Conservation (phyloP, 2,113 vertebrate species). For the Etheostoma cragini region DNA sequence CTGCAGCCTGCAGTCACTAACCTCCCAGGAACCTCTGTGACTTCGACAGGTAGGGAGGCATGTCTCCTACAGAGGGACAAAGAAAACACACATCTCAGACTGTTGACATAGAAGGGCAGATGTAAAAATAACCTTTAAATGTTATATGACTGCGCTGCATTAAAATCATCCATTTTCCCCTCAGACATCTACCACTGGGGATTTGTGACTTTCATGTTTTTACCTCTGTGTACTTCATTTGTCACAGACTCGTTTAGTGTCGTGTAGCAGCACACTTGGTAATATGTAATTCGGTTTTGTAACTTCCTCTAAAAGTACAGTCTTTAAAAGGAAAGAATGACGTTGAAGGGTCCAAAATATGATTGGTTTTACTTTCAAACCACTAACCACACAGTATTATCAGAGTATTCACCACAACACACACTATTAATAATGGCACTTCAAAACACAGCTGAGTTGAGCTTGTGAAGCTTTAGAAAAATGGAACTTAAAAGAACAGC, state of each 20-base stretch:
- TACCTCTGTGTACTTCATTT: conserved; percentile 9
- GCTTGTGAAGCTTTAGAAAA: background rate
- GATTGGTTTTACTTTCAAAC: background rate
- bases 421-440: background rate
- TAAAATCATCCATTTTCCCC: conserved; percentile 14
- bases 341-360: background rate
- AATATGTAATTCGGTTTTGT: background rate
- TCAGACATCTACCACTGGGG: background rate
- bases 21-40: conserved; percentile 57
- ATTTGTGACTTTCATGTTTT: conserved; percentile 10
- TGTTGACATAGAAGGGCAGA: conserved; percentile 17
- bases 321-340: background rate
- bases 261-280: background rate
- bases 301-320: background rate
- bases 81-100: conserved; percentile 5
- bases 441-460: background rate
- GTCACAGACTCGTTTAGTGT: conserved; percentile 1
- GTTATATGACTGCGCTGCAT: conserved; percentile 7
- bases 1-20: conserved; percentile 67
- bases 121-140: conserved; percentile 8
- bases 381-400: background rate
- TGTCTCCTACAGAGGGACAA: conserved; percentile 75
- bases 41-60: conserved; percentile 77
- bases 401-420: background rate
- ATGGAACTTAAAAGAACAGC: background rate